Conservation (phyloP, 2,888 invertebrate genomes). For the Syrphus vitripennis region DNA sequence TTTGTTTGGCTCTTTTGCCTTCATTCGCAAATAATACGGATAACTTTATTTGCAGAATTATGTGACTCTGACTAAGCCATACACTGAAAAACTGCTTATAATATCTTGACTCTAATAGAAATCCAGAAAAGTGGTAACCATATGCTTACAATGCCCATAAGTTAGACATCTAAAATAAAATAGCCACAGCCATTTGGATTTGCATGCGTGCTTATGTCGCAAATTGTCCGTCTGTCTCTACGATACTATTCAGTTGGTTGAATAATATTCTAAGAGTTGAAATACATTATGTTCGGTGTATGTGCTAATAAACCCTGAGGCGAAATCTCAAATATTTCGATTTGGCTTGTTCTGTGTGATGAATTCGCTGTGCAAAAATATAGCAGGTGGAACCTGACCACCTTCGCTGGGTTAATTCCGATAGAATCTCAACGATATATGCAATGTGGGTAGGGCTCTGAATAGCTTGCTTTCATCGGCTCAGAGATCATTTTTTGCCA, state of each 20-base stretch:
- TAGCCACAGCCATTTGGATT: constrained; percentile 58
- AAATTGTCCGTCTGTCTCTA: constrained; percentile 47
- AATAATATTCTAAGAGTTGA: background rate
- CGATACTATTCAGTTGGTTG: background rate
- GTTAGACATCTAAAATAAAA: constrained; percentile 46
- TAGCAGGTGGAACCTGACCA: constrained; percentile 61
- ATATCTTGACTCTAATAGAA: background rate
- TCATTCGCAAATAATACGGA: too few species aligned
- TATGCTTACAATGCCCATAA: constrained; percentile 40
- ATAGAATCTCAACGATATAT: constrained; percentile 54
- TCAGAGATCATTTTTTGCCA: constrained; percentile 7
- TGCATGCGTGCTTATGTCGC: constrained; percentile 71
- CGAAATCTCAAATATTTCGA: constrained; percentile 31
- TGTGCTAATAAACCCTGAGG: constrained; percentile 9
- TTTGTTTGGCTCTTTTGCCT: too few species aligned
- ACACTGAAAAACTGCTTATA: background rate
- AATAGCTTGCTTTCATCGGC: constrained; percentile 1
- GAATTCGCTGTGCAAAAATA: constrained; percentile 41
- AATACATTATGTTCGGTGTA: background rate
- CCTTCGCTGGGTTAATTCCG: constrained; percentile 38
- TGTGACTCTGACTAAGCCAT: too few species aligned
- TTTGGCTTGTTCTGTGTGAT: constrained; percentile 66
- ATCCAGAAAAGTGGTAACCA: background rate
- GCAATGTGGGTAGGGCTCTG: constrained; percentile 61
- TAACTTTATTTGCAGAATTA: too few species aligned